These are phyloP conservation scores for Amorpha juglandis DNA, from an alignment of 2,888 invertebrate genomes.

Conservation along the genomic window DNA sequence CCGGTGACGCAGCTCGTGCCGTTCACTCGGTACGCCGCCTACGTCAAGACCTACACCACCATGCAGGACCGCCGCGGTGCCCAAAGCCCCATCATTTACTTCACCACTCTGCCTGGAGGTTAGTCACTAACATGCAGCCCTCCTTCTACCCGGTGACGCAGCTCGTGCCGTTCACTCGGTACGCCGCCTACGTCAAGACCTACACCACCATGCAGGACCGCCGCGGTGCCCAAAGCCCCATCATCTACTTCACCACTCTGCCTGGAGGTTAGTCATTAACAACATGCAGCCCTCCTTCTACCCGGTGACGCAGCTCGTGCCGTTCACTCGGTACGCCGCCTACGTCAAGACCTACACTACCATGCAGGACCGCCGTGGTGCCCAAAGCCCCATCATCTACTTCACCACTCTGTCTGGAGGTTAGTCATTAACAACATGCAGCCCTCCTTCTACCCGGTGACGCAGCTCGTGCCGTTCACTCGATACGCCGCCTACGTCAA, in stretches of 20 bases:
- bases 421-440: constrained; percentile 75
- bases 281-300: constrained; percentile 60
- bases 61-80: constrained; percentile 91
- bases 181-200: constrained; percentile 97
- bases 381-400: constrained; percentile 92
- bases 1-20: constrained; percentile 88
- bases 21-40: constrained; percentile 96
- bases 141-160: constrained; percentile 82
- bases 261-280: constrained; percentile 84
- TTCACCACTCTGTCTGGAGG: constrained; percentile 89
- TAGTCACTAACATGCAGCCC: constrained; percentile 66
- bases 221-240: constrained; percentile 92
- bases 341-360: constrained; percentile 97
- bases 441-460: constrained; percentile 79
- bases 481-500: constrained; percentile 97
- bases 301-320: constrained; percentile 87
- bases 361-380: constrained; percentile 90
- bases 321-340: constrained; percentile 96
- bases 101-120: constrained; percentile 89
- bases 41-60: constrained; percentile 96
- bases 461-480: constrained; percentile 91
- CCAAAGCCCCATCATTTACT: constrained; percentile 92
- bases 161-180: constrained; percentile 93
- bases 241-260: constrained; percentile 91
- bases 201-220: constrained; percentile 93